Percentiles rank a stretch among this genome's conserved stretches.
These are phyloP conservation scores for Elegia similella DNA, from an alignment of 2,888 invertebrate species.

Conservation along the genomic window DNA sequence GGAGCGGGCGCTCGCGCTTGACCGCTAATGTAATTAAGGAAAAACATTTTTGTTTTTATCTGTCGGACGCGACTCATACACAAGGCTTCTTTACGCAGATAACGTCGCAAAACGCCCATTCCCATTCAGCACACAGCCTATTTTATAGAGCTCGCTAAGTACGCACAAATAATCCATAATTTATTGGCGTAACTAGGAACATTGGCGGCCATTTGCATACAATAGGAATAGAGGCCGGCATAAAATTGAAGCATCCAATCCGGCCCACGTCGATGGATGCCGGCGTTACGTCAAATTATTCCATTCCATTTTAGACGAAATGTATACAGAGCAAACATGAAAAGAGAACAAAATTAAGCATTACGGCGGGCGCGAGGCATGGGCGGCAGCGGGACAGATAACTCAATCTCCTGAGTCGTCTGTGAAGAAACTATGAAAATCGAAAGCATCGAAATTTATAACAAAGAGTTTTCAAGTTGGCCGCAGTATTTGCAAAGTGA, in stretches of 20 bases:
- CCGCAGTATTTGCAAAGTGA: too few relatives aligned
- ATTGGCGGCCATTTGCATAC: conserved; percentile 47
- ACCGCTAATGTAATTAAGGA: conserved; percentile 32
- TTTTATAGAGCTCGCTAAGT: conserved; percentile 37
- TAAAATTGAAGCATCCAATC: conserved; percentile 48
- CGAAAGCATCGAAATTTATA: too few relatives aligned
- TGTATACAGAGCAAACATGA: conserved; percentile 79
- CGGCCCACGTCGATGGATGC: conserved; percentile 59
- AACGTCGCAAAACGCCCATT: conserved; percentile 30
- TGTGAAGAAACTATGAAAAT: too few relatives aligned
- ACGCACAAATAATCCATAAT: conserved; percentile 49
- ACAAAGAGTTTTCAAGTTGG: too few relatives aligned
- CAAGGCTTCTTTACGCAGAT: conserved; percentile 18
- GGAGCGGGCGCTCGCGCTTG: conserved; percentile 28
- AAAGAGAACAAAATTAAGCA: conserved; percentile 78
- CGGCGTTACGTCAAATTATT: conserved; percentile 69
- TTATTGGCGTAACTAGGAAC: conserved; percentile 44
- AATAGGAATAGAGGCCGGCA: conserved; percentile 40
- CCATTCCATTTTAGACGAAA: conserved; percentile 76
- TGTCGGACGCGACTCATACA: conserved; percentile 14
- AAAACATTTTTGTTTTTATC: conserved; percentile 27
- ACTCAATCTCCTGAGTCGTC: too few relatives aligned
- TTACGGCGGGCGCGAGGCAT: conserved; percentile 41
- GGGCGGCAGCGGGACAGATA: conserved; percentile 28
- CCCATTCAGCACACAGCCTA: conserved; percentile 38